Evolutionary conservation across 2,888 invertebrate species (phyloP).

Genomic region (Plebejus melissa): DNA sequence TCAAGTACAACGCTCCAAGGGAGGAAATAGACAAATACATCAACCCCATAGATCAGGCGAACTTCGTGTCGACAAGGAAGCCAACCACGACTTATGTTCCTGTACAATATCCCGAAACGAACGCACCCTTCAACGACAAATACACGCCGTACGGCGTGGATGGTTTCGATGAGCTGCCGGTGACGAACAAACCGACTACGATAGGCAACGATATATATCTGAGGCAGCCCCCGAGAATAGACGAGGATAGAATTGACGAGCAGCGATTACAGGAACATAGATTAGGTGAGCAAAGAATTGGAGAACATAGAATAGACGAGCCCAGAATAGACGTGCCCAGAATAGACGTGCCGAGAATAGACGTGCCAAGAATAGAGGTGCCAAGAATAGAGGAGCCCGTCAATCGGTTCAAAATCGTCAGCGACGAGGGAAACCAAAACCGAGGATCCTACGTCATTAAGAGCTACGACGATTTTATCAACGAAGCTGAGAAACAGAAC

Average conservation of each 20-base stretch:
- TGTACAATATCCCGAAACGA: slow-evolving; percentile 13
- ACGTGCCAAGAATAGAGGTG: neutral
- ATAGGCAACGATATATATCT: slow-evolving; percentile 40
- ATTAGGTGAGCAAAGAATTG: neutral
- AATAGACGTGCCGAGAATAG: neutral
- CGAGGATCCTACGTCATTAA: slow-evolving; percentile 58
- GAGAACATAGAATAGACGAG: neutral
- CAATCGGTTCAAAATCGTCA: slow-evolving; percentile 38
- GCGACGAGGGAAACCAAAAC: slow-evolving; percentile 47
- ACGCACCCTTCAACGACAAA: neutral
- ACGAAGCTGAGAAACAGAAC: slow-evolving; percentile 48
- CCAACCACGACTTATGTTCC: slow-evolving; percentile 26
- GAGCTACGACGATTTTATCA: slow-evolving; percentile 58
- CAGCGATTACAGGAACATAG: neutral
- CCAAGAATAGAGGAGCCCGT: slow-evolving; percentile 36
- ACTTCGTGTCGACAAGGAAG: slow-evolving; percentile 8
- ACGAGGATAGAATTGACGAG: slow-evolving; percentile 28
- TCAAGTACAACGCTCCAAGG: slow-evolving; percentile 45
- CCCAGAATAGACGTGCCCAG: neutral
- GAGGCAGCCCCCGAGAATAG: slow-evolving; percentile 40
- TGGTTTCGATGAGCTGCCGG: slow-evolving; percentile 10
- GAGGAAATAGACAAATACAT: slow-evolving; percentile 43
- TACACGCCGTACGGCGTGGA: slow-evolving; percentile 18
- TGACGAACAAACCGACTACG: slow-evolving; percentile 30
- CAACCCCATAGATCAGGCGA: slow-evolving; percentile 26